Percentiles rank a stretch among this genome's conserved stretches.
Conservation (phyloP, 2,888 invertebrate genomes). For the Schizotus pectinicornis region DNA sequence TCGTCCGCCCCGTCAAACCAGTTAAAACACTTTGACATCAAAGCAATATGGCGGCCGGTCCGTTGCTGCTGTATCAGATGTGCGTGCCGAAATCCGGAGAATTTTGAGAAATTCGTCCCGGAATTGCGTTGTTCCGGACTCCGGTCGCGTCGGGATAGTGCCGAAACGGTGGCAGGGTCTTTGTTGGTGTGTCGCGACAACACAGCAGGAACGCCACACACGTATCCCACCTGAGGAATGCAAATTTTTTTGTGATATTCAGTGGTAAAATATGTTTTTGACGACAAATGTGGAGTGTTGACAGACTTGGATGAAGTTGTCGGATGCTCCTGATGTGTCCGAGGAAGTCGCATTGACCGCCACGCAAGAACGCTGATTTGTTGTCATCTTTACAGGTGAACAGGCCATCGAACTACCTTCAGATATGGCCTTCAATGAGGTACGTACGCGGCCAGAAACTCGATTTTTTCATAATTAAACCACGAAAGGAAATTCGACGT, state of each 20-base stretch:
- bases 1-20: not conserved
- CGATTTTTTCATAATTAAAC: conserved; percentile 7
- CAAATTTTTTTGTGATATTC: conserved; percentile 37
- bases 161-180: not conserved
- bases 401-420: conserved; percentile 64
- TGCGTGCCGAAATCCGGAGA: conserved; percentile 40
- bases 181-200: not conserved
- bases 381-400: conserved; percentile 61
- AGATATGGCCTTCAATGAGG: conserved; percentile 83
- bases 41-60: conserved; percentile 50
- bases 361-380: conserved; percentile 48
- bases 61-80: conserved; percentile 46
- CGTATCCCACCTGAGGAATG: conserved; percentile 41
- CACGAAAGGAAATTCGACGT: not conserved
- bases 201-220: not conserved
- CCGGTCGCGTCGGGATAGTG: not conserved
- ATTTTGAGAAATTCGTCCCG: conserved; percentile 12
- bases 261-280: conserved; percentile 1
- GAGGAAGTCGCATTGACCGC: conserved; percentile 16
- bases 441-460: conserved; percentile 55
- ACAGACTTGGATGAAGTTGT: conserved; percentile 1
- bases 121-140: not conserved
- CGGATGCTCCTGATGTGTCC: conserved; percentile 10
- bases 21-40: conserved; percentile 40
- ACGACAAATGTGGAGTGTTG: conserved; percentile 26